Conservation (phyloP, 2,113 vertebrate genomes). For the Otocyon megalotis region DNA sequence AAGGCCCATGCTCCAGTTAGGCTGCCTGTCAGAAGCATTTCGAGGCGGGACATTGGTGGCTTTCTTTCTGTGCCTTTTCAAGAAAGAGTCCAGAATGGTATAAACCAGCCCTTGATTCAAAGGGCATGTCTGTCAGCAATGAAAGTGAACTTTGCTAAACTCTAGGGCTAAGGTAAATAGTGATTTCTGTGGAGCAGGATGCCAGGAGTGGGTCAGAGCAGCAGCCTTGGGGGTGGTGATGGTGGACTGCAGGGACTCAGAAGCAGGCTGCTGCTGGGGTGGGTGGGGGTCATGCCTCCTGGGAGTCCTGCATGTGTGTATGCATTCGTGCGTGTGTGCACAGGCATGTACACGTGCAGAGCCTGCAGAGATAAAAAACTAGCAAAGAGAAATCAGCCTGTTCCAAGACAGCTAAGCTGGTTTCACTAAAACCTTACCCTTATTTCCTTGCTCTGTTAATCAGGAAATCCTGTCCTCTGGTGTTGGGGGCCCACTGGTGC, state of each 20-base stretch:
- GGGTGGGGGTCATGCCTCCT: background rate
- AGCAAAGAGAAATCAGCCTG: background rate
- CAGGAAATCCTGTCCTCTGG: background rate
- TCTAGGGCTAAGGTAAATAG: rapidly evolving
- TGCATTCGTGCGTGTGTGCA: background rate
- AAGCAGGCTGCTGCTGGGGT: background rate
- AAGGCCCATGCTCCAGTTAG: background rate
- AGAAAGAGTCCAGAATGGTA: background rate
- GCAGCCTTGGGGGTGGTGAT: too few relatives aligned
- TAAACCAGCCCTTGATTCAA: too few relatives aligned
- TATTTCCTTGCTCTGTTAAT: background rate
- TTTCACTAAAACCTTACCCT: background rate
- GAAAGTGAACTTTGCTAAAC: background rate
- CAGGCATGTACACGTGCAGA: rapidly evolving
- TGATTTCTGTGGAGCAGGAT: background rate
- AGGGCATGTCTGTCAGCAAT: background rate
- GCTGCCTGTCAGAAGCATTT: background rate
- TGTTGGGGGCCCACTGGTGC: too few relatives aligned
- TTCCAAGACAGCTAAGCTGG: background rate
- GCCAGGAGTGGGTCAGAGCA: background rate
- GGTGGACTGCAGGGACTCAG: rapidly evolving
- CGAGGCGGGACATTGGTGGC: background rate
- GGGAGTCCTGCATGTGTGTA: too few relatives aligned
- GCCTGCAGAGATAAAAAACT: background rate
- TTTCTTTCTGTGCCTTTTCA: background rate